Evolutionary conservation across 2,113 vertebrate species (phyloP).

Genomic region (Labrus mixtus): DNA sequence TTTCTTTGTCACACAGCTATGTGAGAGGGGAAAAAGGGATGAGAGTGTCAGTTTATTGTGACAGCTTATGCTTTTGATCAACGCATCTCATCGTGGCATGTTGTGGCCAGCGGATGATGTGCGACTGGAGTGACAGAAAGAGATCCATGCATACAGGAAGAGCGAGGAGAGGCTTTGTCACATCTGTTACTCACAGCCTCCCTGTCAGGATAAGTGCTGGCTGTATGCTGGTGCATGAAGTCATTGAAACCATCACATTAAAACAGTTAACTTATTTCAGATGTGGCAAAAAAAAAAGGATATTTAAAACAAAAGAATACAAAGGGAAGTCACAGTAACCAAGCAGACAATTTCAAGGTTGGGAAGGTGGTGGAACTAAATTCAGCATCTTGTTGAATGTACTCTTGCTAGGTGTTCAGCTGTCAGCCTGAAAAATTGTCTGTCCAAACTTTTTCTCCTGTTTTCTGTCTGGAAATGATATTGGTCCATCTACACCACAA

Average conservation of each 20-base stretch:
- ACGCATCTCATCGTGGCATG: constrained; percentile 58
- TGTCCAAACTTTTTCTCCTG: neutral
- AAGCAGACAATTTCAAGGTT: neutral
- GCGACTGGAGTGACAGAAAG: constrained; percentile 66
- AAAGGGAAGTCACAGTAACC: neutral
- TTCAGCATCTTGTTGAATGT: neutral
- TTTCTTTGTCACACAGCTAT: constrained; percentile 29
- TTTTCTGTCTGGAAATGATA: neutral
- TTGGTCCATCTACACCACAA: no score
- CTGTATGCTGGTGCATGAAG: constrained; percentile 45
- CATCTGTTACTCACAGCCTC: constrained; percentile 58
- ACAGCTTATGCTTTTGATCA: constrained; percentile 79
- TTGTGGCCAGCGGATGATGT: constrained; percentile 71
- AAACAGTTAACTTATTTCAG: constrained; percentile 9
- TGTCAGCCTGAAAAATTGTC: neutral
- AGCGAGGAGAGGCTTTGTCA: constrained; percentile 59
- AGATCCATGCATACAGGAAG: constrained; percentile 53
- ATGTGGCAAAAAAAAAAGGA: neutral
- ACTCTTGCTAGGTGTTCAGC: neutral
- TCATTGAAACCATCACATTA: constrained; percentile 22
- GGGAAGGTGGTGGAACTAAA: neutral
- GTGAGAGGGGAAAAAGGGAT: constrained; percentile 41
- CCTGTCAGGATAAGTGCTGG: constrained; percentile 41
- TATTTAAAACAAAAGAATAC: no score
- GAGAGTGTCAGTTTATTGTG: constrained; percentile 61